phyloP scores from a whole-genome alignment of 1,140 invertebrate species.

The Lasioglossum albipes region DNA sequence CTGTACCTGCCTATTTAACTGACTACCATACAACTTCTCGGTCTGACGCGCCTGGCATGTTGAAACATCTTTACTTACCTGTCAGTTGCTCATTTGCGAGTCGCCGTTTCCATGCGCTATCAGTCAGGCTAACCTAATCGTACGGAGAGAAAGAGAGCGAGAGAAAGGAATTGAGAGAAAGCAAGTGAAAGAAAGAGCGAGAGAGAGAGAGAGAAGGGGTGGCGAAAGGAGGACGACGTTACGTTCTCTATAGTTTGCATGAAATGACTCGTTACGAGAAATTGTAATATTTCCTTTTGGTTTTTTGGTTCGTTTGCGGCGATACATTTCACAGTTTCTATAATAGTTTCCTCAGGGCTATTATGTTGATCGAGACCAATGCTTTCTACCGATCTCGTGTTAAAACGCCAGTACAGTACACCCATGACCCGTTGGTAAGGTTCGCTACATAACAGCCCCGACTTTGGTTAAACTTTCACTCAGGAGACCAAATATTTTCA shows the following conservation, averaged over 20 bases:
- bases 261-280: slow-evolving; percentile 35
- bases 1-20: slow-evolving; percentile 42
- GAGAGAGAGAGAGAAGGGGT: too few relatives aligned
- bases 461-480: slow-evolving; percentile 8
- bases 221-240: background rate
- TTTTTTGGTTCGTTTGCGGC: slow-evolving; percentile 59
- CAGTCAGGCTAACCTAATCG: slow-evolving; percentile 47
- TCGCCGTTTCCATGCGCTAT: slow-evolving; percentile 50
- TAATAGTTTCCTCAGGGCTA: slow-evolving; percentile 68
- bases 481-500: too few relatives aligned
- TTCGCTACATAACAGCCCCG: slow-evolving; percentile 67
- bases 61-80: slow-evolving; percentile 59
- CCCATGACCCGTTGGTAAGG: slow-evolving; percentile 8
- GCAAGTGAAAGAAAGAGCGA: too few relatives aligned
- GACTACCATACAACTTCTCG: slow-evolving; percentile 46
- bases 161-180: too few relatives aligned
- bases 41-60: slow-evolving; percentile 64
- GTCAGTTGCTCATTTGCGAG: slow-evolving; percentile 48
- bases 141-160: too few relatives aligned
- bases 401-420: background rate
- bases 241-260: slow-evolving; percentile 44
- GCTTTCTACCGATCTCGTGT: slow-evolving; percentile 20
- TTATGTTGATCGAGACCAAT: slow-evolving; percentile 63
- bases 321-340: slow-evolving; percentile 77
- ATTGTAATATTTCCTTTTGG: slow-evolving; percentile 46